Conservation (phyloP, 2,113 vertebrate species). For the Euleptes europaea region DNA sequence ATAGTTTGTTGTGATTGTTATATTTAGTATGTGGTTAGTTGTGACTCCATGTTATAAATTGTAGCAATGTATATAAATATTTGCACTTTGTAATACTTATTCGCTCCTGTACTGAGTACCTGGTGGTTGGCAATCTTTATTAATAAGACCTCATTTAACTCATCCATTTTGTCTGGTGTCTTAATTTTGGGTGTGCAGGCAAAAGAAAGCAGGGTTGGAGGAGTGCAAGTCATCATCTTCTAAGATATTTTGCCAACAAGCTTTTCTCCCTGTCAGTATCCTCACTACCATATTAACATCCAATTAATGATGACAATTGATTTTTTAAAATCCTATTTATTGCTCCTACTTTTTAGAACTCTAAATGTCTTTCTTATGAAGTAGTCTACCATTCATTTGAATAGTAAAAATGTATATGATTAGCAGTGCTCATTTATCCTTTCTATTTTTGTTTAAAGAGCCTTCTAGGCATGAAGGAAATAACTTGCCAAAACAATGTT, state of each 20-base stretch:
- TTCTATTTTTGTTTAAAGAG: slow-evolving; percentile 29
- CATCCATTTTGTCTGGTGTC: too few relatives aligned
- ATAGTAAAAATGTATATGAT: slow-evolving; percentile 23
- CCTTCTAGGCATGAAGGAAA: not conserved
- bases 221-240: not conserved
- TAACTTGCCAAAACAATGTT: not conserved
- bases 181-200: too few relatives aligned
- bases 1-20: too few relatives aligned
- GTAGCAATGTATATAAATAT: too few relatives aligned
- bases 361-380: not conserved
- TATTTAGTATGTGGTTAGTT: too few relatives aligned
- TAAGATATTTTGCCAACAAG: slow-evolving; percentile 28
- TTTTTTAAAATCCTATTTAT: not conserved
- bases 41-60: too few relatives aligned
- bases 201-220: not conserved
- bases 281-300: too few relatives aligned
- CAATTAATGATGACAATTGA: not conserved
- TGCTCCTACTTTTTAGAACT: not conserved
- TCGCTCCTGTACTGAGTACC: too few relatives aligned
- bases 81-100: too few relatives aligned
- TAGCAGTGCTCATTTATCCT: slow-evolving; percentile 26
- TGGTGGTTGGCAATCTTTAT: too few relatives aligned
- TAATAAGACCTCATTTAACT: too few relatives aligned
- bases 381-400: not conserved
- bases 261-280: slow-evolving; percentile 2